Evolutionary conservation across 2,797 vertebrate genomes (phyloP), one percentile per base, ranked within the genome.

Genomic region (Oophaga sylvatica): DNA sequence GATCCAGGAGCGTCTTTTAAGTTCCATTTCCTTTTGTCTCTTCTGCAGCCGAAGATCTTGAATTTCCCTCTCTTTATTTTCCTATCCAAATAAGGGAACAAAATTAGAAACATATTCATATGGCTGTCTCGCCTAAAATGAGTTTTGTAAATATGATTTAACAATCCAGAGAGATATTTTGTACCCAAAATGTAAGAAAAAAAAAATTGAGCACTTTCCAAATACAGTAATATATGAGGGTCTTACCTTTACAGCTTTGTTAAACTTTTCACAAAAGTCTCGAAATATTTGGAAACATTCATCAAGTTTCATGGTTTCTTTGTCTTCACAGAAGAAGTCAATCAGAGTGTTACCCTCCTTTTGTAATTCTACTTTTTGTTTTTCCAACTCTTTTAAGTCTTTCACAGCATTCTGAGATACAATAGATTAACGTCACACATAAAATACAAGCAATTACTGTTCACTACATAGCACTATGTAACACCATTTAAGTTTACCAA

Each of bases 251-350:
- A 99, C 97, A 4, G 98, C 98, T 86, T 97, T 99, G 92, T 96
- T 96, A 92, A 99, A 99, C 92, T 96, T 97, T 84, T 96, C 81
- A 89, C 97, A 99, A 92, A 99, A 99, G 91, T 99, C 98, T 90
- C 97, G 96, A 92, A 99, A 99, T 92, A 99, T 99, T 92, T 97
- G 96, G 91, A 99, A 97, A 91, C 97, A 97, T 86, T 99, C 98
- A 3, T 99, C 98, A 92, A 99, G 93, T 90, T 98, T 99, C 93
- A 99, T 98, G 0, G 97, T 97, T 91, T 98, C 97, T 94, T 97
- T 99, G 93, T 99, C 98, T 94, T 99, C 98, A 88, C 98, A 99
- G 92, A 99, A 98, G 93, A 99, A 99, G 90, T 99, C 98, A 71
- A 99, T 99, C 31, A 99, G 97, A 70, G 96, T 86, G 22, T 96